Conservation (phyloP, 2,888 invertebrate species). For the Plagodis pulveraria region DNA sequence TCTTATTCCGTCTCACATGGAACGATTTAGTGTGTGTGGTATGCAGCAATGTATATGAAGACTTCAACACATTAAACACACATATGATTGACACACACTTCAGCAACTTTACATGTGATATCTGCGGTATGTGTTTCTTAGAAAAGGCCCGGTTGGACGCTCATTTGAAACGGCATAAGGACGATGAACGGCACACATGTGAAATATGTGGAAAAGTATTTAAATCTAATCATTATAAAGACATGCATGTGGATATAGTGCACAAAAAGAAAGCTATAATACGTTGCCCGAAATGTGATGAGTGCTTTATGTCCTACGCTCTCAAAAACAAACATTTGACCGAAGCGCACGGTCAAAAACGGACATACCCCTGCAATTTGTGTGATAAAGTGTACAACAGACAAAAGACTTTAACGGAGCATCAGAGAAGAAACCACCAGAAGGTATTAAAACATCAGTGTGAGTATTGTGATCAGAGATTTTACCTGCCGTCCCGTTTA, state of each 20-base stretch:
- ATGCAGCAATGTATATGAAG: constrained; percentile 74
- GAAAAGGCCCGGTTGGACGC: constrained; percentile 78
- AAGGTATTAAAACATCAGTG: constrained; percentile 81
- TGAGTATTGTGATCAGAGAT: constrained; percentile 82
- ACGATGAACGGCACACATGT: constrained; percentile 82
- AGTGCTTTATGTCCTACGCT: constrained; percentile 77
- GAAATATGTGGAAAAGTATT: constrained; percentile 79
- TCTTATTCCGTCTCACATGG: constrained; percentile 69
- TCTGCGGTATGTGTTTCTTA: constrained; percentile 77
- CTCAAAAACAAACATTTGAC: constrained; percentile 74
- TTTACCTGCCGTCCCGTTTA: constrained; percentile 73
- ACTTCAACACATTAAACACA: constrained; percentile 72
- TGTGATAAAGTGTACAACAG: constrained; percentile 79
- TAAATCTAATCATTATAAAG: constrained; percentile 75
- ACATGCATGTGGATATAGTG: constrained; percentile 77
- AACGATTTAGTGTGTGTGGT: constrained; percentile 75
- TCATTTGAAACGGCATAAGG: constrained; percentile 75
- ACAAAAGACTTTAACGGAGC: constrained; percentile 73
- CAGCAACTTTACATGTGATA: constrained; percentile 74
- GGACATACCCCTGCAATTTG: constrained; percentile 73
- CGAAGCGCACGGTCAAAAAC: constrained; percentile 72
- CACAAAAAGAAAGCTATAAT: constrained; percentile 77
- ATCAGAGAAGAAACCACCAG: constrained; percentile 73
- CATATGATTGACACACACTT: constrained; percentile 76
- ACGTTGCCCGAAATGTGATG: constrained; percentile 72